Evolutionary conservation across 2,113 vertebrate species (phyloP), one percentile per base, ranked within the genome.

Genomic region (Sapayoa aenigma): DNA sequence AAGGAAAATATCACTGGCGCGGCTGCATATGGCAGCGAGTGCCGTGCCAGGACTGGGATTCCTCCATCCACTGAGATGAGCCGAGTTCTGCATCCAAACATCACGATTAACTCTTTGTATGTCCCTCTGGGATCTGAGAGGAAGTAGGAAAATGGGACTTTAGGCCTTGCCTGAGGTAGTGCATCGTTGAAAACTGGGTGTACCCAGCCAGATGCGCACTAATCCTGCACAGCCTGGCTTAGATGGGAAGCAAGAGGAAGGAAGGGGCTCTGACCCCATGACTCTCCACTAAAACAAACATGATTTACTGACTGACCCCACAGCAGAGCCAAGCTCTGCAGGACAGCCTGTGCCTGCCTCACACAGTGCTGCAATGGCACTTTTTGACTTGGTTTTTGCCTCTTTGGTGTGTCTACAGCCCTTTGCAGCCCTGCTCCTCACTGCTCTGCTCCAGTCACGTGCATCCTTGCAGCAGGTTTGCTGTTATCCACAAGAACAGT

Each of bases 11-110:
- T 62, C 75, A 39, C 35, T 52, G 78, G 62, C 2, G 9, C 3
- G 78, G 81, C 76, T 85, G 89, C 89, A 91, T 66, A 62, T 74
- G 90, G 88, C 91, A 92, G 50, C 0, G 6, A 85, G 82, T 2
- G 14, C 78, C 1, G 71, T 87, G 95, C 95, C 94, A 92, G 94
- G 58, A 37, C 86, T 90, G 89, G 78, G 94, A 80, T 86, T 73
- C 79, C 93, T 95, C 80, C 86, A 65, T 11, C 49, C 90, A 84
- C 85, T 0, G 0, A 86, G 52, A 46, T 5, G 53, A 87, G 73
- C n/a, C 0, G 5, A 87, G 78, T 18, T 63, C 81, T 53, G 82
- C 85, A 75, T 39, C 77, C 81, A 77, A 58, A 71, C 83, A 62
- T 22, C 17, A 0, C 11, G 0, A 28, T 72, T 46, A 72, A 59